A percentile compares a stretch with the other conserved stretches of the same genome.
These are phyloP conservation scores for Electrophaes corylata DNA, from an alignment of 2,888 invertebrate genomes.

Conservation along the genomic window DNA sequence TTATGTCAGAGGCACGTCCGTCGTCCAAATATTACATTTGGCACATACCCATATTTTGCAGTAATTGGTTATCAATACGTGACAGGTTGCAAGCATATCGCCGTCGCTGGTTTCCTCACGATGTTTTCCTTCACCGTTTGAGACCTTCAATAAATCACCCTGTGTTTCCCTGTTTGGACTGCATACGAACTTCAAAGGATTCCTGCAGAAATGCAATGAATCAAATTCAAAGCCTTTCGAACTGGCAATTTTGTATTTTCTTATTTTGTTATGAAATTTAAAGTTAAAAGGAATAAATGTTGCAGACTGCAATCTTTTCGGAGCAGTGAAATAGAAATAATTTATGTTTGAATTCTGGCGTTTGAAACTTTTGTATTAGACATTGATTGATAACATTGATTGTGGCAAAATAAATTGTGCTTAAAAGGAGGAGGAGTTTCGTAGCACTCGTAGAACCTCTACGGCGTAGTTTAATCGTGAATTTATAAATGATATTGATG, in stretches of 20 bases:
- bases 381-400: no score
- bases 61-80: no score
- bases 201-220: conserved; percentile 41
- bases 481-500: no score
- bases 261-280: conserved; percentile 25
- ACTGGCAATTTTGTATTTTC: conserved; percentile 15
- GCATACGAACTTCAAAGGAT: conserved; percentile 40
- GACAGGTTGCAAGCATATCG: no score
- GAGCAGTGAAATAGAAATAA: not conserved
- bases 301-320: conserved; percentile 4
- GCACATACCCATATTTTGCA: no score
- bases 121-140: no score
- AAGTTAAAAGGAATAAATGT: conserved; percentile 25
- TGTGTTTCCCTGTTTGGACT: conserved; percentile 15
- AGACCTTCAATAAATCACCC: conserved; percentile 9
- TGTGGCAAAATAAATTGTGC: no score
- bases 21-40: no score
- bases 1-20: no score
- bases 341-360: not conserved
- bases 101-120: no score
- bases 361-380: not conserved
- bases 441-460: conserved; percentile 6
- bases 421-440: not conserved
- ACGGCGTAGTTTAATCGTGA: conserved; percentile 2
- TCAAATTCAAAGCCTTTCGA: conserved; percentile 40